Percentiles rank a stretch among this genome's conserved stretches.
Evolutionary conservation across 2,113 vertebrate species (phyloP).

Genomic region (Mormyrus iriodes): DNA sequence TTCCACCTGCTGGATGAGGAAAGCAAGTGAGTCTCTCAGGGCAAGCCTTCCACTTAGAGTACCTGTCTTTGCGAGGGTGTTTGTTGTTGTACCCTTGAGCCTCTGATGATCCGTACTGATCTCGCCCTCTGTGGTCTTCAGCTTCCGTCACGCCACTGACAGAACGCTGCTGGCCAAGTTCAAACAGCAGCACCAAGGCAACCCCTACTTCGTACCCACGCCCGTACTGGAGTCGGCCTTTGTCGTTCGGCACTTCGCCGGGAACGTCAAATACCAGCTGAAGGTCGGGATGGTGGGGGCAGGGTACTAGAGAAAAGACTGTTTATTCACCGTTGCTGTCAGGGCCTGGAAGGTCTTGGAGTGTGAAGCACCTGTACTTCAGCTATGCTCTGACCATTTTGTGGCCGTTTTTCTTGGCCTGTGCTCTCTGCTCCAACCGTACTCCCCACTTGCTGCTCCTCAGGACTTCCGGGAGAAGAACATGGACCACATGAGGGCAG

Average conservation of each 20-base stretch:
- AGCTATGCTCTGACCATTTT: background rate
- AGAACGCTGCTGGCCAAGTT: constrained; percentile 80
- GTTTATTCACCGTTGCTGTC: background rate
- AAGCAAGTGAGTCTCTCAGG: constrained; percentile 70
- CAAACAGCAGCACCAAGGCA: constrained; percentile 77
- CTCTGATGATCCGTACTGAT: background rate
- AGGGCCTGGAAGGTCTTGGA: background rate
- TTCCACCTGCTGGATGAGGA: constrained; percentile 83
- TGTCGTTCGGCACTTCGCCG: constrained; percentile 83
- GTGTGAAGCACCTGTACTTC: background rate
- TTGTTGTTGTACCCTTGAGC: background rate
- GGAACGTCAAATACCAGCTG: constrained; percentile 84
- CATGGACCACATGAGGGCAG: constrained; percentile 84
- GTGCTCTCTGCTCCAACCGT: background rate
- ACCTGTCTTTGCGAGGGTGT: background rate
- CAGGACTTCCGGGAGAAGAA: constrained; percentile 91
- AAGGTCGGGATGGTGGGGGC: constrained; percentile 59
- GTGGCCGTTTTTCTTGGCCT: background rate
- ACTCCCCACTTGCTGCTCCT: background rate
- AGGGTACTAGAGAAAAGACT: too few relatives aligned
- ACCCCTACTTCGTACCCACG: constrained; percentile 72
- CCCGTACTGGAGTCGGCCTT: constrained; percentile 74
- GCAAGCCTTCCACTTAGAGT: background rate
- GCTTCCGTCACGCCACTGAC: constrained; percentile 77
- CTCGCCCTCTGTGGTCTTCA: constrained; percentile 37